Conservation (phyloP, 2,797 vertebrate species). For the Acropternis orthonyx region DNA sequence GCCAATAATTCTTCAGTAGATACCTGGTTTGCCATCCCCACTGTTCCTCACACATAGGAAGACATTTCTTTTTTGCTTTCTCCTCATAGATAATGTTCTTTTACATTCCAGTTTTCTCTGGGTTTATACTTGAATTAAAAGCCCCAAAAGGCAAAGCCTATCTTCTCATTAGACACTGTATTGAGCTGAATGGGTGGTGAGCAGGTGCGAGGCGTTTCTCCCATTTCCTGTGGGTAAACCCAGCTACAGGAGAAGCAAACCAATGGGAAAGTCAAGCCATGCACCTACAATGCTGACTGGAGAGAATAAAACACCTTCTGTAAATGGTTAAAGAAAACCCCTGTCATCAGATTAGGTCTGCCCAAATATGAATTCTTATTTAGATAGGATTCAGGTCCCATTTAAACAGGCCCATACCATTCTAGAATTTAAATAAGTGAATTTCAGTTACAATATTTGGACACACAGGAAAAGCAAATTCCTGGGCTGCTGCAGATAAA, state of each 20-base stretch:
- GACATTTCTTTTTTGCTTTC: neutral
- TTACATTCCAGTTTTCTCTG: neutral
- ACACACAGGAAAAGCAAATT: neutral
- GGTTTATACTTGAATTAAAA: neutral
- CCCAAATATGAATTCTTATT: neutral
- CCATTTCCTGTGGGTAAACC: neutral
- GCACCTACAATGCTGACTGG: neutral
- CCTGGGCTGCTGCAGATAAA: constrained; percentile 20
- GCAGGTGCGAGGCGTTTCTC: neutral
- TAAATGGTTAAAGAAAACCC: neutral
- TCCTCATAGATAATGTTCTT: neutral
- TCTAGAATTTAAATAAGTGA: neutral
- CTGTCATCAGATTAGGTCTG: neutral
- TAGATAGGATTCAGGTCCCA: neutral
- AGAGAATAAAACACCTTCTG: neutral
- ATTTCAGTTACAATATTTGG: neutral
- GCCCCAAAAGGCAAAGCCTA: neutral
- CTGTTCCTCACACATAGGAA: neutral
- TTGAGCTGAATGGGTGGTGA: neutral
- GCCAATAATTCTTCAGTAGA: neutral
- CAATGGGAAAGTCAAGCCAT: neutral
- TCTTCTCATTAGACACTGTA: neutral
- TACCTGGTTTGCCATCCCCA: neutral
- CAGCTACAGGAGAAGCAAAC: neutral
- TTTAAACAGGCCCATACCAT: neutral